phyloP scores from a whole-genome alignment of 2,888 invertebrate genomes.

The Andrena camellia region DNA sequence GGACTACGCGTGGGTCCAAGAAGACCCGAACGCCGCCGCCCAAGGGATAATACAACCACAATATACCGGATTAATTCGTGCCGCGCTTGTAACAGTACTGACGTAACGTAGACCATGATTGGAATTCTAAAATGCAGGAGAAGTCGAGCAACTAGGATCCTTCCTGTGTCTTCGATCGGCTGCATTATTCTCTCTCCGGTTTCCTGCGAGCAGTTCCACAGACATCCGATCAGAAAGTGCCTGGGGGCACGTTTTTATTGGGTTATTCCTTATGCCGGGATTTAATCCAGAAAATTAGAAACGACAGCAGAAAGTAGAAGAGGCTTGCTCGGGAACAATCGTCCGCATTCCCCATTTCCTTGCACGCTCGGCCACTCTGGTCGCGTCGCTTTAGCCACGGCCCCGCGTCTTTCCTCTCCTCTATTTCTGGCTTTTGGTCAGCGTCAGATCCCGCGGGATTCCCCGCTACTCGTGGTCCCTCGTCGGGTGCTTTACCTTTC shows the following conservation, averaged over 20 bases:
- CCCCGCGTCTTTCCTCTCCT: constrained; percentile 52
- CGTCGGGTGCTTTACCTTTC: constrained; percentile 43
- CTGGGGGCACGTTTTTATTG: neutral
- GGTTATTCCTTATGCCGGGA: constrained; percentile 7
- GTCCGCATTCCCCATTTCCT: constrained; percentile 53
- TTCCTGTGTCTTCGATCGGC: neutral
- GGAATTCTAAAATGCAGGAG: neutral
- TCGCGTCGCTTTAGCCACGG: constrained; percentile 53
- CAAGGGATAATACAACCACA: too few relatives aligned
- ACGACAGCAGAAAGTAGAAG: constrained; percentile 36
- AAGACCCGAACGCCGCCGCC: too few relatives aligned
- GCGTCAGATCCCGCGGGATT: constrained; percentile 73
- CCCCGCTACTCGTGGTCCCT: constrained; percentile 40
- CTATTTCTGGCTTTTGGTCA: constrained; percentile 70
- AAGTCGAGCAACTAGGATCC: neutral
- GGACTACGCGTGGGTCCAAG: too few relatives aligned
- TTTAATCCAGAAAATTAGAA: constrained; percentile 48
- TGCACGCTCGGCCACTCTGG: constrained; percentile 44
- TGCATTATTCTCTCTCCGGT: neutral
- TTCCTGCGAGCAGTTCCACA: neutral
- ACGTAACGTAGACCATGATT: too few relatives aligned
- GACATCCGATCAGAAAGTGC: neutral
- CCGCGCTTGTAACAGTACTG: too few relatives aligned
- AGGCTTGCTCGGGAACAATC: constrained; percentile 31
- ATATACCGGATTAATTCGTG: neutral